Evolutionary conservation across 1,140 invertebrate species (phyloP), one percentile per base, ranked within the genome.

Genomic region (Bombus confusus): DNA sequence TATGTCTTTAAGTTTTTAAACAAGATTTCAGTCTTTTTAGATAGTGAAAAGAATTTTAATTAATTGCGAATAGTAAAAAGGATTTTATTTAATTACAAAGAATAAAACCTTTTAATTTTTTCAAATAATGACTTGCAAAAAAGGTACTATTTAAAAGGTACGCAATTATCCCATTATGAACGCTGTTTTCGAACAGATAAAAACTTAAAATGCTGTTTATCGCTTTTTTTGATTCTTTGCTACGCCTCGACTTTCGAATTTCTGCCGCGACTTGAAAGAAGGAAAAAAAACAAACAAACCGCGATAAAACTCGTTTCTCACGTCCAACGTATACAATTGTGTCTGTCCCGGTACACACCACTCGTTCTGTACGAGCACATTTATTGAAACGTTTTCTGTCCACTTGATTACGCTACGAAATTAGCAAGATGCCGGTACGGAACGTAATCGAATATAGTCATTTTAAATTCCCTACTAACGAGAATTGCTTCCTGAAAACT

Each of bases 351-450:
- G 13, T 57, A 37, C 0, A 34, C 31, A 22, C 34, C 8, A 37
- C 43, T 47, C 39, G 39, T n/a, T 62, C 37, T 66, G 5, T 64
- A 28, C n/a, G 28, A 28, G 28, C 31, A 47, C 22, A 68, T 59
- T 83, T 77, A 77, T 77, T 31, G 43, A 69, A 84, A 79, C 52
- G 25, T 79, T 71, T 71, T 69, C 47, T 79, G n/a, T 62, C 31
- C 25, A 28, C 66, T 71, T 31, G 39, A 84, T 71, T 62, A 34
- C 75, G 25, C n/a, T 43, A n/a, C 22, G 52, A 71, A 72, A 71
- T 84, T 79, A 47, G 47, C n/a, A 47, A 84, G 31, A 71, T 72
- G 15, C 39, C 13, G 10, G 57, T 28, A 52, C 47, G 47, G 28
- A 84, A 72, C 31, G 31, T 37, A n/a, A 25, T 71, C 39, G 47